A percentile compares a stretch with the other conserved stretches of the same genome.
phyloP scores from a whole-genome alignment of 2,888 invertebrate genomes.

The Neoitamus cyanurus region DNA sequence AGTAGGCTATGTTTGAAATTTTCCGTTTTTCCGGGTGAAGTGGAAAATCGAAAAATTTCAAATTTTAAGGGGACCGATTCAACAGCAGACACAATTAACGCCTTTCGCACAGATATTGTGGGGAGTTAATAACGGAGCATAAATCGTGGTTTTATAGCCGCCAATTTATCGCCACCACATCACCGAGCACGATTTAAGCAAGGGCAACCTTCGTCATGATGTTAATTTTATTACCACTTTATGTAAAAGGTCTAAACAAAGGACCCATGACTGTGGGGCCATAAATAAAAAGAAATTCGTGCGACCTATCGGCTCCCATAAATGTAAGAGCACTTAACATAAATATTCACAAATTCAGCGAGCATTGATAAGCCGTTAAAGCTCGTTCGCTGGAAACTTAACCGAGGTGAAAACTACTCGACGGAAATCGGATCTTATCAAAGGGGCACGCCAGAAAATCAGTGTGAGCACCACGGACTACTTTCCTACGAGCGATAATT shows the following conservation, averaged over 20 bases:
- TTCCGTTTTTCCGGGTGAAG: neutral
- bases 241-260: neutral
- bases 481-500: constrained; percentile 6
- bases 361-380: constrained; percentile 32
- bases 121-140: neutral
- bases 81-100: neutral
- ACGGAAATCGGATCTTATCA: constrained; percentile 36
- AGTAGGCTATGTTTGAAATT: neutral
- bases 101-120: neutral
- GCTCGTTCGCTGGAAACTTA: neutral
- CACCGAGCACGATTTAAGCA: neutral
- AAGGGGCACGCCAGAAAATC: constrained; percentile 24
- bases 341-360: constrained; percentile 31
- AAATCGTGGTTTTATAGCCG: neutral
- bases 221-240: constrained; percentile 5
- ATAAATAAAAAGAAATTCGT: constrained; percentile 31
- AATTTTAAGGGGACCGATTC: neutral
- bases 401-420: constrained; percentile 31
- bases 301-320: constrained; percentile 12
- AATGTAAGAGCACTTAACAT: constrained; percentile 32
- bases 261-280: neutral
- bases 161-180: neutral
- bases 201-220: neutral
- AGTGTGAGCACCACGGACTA: neutral
- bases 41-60: neutral